Evolutionary conservation across 2,888 invertebrate genomes (phyloP), one percentile per base, ranked within the genome.

Genomic region (Poecilobothrus nobilitatus): DNA sequence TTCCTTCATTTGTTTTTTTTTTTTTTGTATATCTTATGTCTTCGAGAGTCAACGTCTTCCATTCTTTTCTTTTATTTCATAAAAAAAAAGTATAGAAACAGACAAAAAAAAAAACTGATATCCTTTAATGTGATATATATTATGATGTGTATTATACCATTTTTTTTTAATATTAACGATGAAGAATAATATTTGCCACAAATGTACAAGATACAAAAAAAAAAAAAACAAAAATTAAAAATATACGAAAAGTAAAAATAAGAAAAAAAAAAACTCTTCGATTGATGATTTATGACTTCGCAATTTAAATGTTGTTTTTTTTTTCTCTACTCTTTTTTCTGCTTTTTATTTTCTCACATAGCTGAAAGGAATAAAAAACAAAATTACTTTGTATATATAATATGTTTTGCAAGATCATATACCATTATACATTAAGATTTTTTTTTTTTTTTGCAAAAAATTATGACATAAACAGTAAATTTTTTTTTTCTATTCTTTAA

Each of bases 221-320:
- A 41, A 41, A 41, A 41, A 53, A 53, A 53, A 8, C 6, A 37
- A 53, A 53, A 53, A 12, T 18, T 53, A 15, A 53, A 53, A 53
- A 12, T 53, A 53, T 53, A 53, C 18, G 15, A 27, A 27, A 27
- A 53, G 53, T 53, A 18, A 53, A 27, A 27, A 27, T 27, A 27
- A 9, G 44, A 44, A 53, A 53, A 53, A 15, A 9, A 15, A 53
- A 53, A 53, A 53, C 53, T 53, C 53, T 53, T 53, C 53, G 53
- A 53, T 53, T 53, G 53, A 53, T 53, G 53, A 53, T 53, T 53
- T 53, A 53, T 15, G 53, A 53, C 53, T 53, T 53, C 53, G 53
- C 53, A 53, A 53, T 53, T 53, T 53, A 53, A 53, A 53, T 53
- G 53, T 5, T 53, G 2, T 53, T 53, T 53, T 18, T 37, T 37